Evolutionary conservation across 2,113 vertebrate species (phyloP), one percentile per base, ranked within the genome.

Genomic region (Cryptotis parvus): DNA sequence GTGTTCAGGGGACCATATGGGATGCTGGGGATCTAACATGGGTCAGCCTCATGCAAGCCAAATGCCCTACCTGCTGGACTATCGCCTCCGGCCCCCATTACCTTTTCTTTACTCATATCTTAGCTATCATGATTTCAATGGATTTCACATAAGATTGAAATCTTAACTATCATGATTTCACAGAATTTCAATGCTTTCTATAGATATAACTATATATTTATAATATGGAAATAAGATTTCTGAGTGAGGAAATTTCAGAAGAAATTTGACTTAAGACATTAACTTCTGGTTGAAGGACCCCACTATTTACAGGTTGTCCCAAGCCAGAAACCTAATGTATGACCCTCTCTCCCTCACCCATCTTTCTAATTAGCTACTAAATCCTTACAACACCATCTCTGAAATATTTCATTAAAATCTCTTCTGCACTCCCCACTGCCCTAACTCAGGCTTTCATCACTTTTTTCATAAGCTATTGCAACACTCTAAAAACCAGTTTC

Each of bases 401-500:
- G 85, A 94, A 90, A 84, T 70, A 33, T 45, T 82, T 85, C 76
- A 79, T 89, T 91, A 70, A 84, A 93, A 9, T 58, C 27, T 81
- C 65, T 58, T 93, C 63, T 94, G 63, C n/a, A 41, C 84, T n/a
- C 70, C 66, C 80, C 10, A 1, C 55, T 73, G 69, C 68, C 63
- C 43, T 85, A 20, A 9, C 52, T 69, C 55, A 37, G 55, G 90
- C 84, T 94, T 95, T 84, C 95, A 78, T 92, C 63, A 66, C 84
- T 81, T 45, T 91, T 92, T 75, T 91, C 63, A 78, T 82, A 82
- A 84, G 29, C 45, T 85, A 29, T 85, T 85, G 72, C 82, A 90
- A 76, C 85, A 95, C 55, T 94, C 61, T 92, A 55, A 92, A 94
- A 96, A 95, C 94, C 87, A 92, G 96, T 96, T 96, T 94, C 65